phyloP scores from a whole-genome alignment of 1,140 invertebrate genomes.

The Pygmarrhopalites habei region DNA sequence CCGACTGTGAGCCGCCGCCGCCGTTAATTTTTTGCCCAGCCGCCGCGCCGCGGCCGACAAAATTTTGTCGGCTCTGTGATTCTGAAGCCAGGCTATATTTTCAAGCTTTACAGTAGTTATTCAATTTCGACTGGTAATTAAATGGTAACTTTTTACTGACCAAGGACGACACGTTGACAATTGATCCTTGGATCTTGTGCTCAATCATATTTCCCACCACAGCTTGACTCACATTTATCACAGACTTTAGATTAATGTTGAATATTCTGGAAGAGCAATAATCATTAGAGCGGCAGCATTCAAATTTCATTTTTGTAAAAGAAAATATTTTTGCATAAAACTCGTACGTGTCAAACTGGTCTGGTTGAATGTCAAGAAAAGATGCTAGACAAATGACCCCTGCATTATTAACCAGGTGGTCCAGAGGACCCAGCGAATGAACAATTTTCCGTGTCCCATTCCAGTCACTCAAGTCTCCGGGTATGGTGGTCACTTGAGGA shows the following conservation, averaged over 20 bases:
- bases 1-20: too few relatives aligned
- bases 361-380: slow-evolving; percentile 57
- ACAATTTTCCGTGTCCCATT: slow-evolving; percentile 56
- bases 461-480: slow-evolving; percentile 70
- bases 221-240: slow-evolving; percentile 74
- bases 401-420: slow-evolving; percentile 79
- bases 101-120: too few relatives aligned
- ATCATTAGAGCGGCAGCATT: too few relatives aligned
- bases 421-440: slow-evolving; percentile 51
- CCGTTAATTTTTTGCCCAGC: too few relatives aligned
- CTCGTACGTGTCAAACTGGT: slow-evolving; percentile 68
- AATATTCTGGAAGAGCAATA: slow-evolving; percentile 55
- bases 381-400: slow-evolving; percentile 53
- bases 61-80: too few relatives aligned
- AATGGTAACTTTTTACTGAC: too few relatives aligned
- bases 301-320: too few relatives aligned
- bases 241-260: slow-evolving; percentile 73
- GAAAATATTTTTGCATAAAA: too few relatives aligned
- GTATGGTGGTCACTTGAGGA: slow-evolving; percentile 53
- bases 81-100: too few relatives aligned
- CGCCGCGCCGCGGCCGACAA: too few relatives aligned
- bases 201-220: slow-evolving; percentile 66
- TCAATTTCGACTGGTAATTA: too few relatives aligned
- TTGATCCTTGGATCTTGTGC: slow-evolving; percentile 61
- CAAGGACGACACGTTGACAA: slow-evolving; percentile 88